phyloP scores from a whole-genome alignment of 2,888 invertebrate genomes.

The Apodemia hepburni region DNA sequence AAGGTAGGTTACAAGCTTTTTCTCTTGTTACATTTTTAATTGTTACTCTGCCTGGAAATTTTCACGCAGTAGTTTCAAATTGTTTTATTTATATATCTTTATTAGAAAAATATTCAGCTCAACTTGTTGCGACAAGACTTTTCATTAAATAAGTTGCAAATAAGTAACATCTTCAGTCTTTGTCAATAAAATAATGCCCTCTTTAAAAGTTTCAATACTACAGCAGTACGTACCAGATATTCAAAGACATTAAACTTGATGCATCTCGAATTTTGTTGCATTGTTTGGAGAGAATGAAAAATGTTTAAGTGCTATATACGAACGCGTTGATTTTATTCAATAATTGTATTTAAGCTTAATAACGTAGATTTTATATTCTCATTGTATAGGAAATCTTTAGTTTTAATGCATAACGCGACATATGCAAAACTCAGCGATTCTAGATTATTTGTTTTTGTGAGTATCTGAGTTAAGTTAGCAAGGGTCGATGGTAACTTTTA shows the following conservation, averaged over 20 bases:
- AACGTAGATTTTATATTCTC: too few relatives aligned
- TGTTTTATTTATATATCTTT: constrained; percentile 6
- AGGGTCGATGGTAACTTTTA: too few relatives aligned
- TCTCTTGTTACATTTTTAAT: constrained; percentile 14
- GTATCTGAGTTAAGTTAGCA: too few relatives aligned
- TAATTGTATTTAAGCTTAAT: too few relatives aligned
- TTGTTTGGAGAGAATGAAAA: not conserved
- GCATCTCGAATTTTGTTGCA: not conserved
- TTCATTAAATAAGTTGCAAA: not conserved
- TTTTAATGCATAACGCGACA: too few relatives aligned
- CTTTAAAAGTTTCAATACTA: not conserved
- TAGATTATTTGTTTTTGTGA: too few relatives aligned
- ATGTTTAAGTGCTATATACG: not conserved
- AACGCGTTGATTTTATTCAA: not conserved
- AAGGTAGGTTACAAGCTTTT: constrained; percentile 25
- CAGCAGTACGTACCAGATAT: not conserved
- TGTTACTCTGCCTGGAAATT: constrained; percentile 5
- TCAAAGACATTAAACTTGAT: not conserved
- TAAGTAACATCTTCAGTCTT: not conserved
- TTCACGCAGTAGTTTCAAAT: constrained; percentile 6
- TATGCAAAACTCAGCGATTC: too few relatives aligned
- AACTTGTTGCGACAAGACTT: not conserved
- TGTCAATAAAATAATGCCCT: too few relatives aligned
- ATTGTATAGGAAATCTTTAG: too few relatives aligned
- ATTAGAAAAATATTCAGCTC: not conserved